These are phyloP conservation scores for Chaetoderma sp. DNA, from an alignment of 2,888 invertebrate species.

Conservation along the genomic window DNA sequence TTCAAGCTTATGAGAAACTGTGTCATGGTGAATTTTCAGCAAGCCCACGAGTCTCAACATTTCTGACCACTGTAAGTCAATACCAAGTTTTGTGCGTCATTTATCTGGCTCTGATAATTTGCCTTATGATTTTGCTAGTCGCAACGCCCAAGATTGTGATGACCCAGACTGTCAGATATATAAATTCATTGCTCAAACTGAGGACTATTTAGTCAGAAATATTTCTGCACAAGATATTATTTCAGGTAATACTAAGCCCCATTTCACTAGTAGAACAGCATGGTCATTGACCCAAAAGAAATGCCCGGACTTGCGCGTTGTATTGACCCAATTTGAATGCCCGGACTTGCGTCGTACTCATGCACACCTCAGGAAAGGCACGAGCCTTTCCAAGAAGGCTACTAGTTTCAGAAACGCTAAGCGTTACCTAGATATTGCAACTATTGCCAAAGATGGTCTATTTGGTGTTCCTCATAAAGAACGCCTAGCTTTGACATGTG, in stretches of 20 bases:
- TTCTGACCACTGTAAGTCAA: conserved; percentile 33
- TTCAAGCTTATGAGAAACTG: conserved; percentile 39
- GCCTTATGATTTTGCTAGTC: conserved; percentile 36
- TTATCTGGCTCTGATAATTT: conserved; percentile 29
- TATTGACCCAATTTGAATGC: too few relatives aligned
- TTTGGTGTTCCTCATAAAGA: conserved; percentile 15
- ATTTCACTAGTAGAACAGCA: conserved; percentile 28
- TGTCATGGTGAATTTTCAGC: conserved; percentile 38
- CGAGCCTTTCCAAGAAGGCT: conserved; percentile 31
- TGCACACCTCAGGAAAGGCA: conserved; percentile 37
- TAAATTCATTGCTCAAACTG: neutral
- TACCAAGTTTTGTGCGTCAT: conserved; percentile 23
- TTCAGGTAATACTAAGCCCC: conserved; percentile 11
- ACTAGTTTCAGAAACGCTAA: conserved; percentile 29
- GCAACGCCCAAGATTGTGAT: conserved; percentile 32
- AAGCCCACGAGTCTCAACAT: conserved; percentile 37
- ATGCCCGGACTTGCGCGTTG: conserved; percentile 38
- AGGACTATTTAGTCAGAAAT: conserved; percentile 36
- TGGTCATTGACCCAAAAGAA: conserved; percentile 32
- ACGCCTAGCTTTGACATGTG: neutral
- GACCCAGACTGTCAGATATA: conserved; percentile 32
- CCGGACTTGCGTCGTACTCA: too few relatives aligned
- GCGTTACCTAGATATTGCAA: conserved; percentile 20
- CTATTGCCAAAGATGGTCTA: conserved; percentile 25
- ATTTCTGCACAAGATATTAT: conserved; percentile 16